Evolutionary conservation across 2,888 invertebrate genomes (phyloP), one percentile per base, ranked within the genome.

Genomic region (Tenthredo livida): DNA sequence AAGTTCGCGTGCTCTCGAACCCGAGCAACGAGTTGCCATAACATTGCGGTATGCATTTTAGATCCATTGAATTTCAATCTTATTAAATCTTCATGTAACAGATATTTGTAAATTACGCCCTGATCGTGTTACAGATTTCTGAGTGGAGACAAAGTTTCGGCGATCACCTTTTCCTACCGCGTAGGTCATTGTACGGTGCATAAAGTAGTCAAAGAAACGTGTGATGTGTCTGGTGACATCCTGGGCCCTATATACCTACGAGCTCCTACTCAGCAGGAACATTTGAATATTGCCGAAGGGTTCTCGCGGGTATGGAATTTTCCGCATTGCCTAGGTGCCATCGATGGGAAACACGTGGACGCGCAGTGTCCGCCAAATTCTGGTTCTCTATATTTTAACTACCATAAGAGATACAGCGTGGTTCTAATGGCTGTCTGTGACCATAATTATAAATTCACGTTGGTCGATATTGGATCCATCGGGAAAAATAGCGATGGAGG

Each of bases 401-500:
- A 80, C 47, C 37, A 85, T 37, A 21, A 75, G 72, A n/a, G 78
- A 58, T 54, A 78, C 21, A 47, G 65, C 40, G 67, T 50, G 12
- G 72, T 78, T n/a, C n/a, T 85, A 12, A 80, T 82, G 70, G 85
- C 82, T n/a, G 82, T 67, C 21, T 82, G 85, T 73, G 85, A 82
- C n/a, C 54, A 61, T 43, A 82, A 85, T 61, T 75, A 75, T 50
- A 75, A 75, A 50, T 75, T 75, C 29, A 75, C 75, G 5, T 9
- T 75, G 12, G 75, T 75, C 17, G 75, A 75, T 29, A 50, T 75
- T 25, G 75, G 75, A 3, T 47, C 75, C 0, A 29, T 47, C 25
- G 75, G 50, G 0, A 50, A 47, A 17, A 47, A 75, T 17, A 75
- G 50, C 21, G 75, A 75, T 50, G 47, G 75, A 0, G 75, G 75